Conservation (phyloP, 1,140 invertebrate species). For the Alviniconcha marisindica region DNA sequence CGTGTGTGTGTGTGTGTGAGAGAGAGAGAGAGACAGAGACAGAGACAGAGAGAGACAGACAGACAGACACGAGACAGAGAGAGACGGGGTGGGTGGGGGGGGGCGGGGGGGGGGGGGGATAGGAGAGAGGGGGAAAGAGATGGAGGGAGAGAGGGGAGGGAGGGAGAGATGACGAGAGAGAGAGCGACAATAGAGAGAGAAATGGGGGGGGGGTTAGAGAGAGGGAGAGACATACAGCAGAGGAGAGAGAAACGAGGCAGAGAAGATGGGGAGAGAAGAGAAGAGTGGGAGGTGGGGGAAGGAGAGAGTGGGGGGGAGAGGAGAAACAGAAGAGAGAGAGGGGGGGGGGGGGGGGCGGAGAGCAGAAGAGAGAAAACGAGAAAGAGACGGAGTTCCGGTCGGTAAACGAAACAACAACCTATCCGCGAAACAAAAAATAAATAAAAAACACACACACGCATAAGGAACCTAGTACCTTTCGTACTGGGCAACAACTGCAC, state of each 20-base stretch:
- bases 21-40: background rate
- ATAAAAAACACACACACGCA: too few species aligned
- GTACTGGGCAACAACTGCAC: too few species aligned
- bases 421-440: too few species aligned
- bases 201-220: background rate
- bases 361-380: too few species aligned
- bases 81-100: background rate
- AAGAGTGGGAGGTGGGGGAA: conserved; percentile 8
- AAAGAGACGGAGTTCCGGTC: too few species aligned
- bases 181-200: background rate
- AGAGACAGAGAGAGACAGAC: background rate
- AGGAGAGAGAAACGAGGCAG: too few species aligned
- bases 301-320: background rate
- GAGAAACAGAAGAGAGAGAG: too few species aligned
- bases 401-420: too few species aligned
- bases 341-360: too few species aligned
- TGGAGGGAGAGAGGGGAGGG: background rate
- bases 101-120: background rate
- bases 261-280: too few species aligned
- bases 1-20: background rate
- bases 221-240: too few species aligned
- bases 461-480: too few species aligned
- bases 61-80: conserved; percentile 7
- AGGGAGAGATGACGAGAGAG: background rate
- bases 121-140: conserved; percentile 7